Base-by-base conservation (phyloP, 2,113 vertebrate genomes). In the Archocentrus centrarchus region DNA sequence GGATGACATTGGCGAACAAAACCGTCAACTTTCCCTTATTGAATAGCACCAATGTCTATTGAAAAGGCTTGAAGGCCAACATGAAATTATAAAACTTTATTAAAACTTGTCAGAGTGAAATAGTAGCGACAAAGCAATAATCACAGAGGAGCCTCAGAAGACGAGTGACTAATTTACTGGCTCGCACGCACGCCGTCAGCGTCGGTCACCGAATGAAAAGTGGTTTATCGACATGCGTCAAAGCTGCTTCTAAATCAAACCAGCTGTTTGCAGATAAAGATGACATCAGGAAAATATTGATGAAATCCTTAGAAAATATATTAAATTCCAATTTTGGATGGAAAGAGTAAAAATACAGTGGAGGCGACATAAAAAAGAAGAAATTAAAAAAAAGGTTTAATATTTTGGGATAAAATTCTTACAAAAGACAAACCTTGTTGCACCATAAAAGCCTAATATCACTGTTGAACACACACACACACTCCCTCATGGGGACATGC, bases 61-160 rank as follows among this genome's bases (percentile, higher is more conserved):
- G 81, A 94, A 93, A 91, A 91, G 88, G 89, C 87, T 88, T 90
- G 75, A 89, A 90, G 89, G 92, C 87, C 89, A 61, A 85, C 77
- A 30, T 59, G 89, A 94, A 91, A 93, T 92, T 91, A 93, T 88
- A 94, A 94, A 94, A 94, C 86, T 93, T 92, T 94, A 94, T 94
- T 94, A 85, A 92, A 91, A 92, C 59, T 87, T 89, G 75, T 82
- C 30, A 53, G 62, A 92, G 91, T 90, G 81, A 92, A 91, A 92
- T 75, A 89, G 88, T 81, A 84, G 89, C 89, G 91, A 91, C 88
- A 92, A 90, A 92, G 83, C 88, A 93, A 81, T 89, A 75, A 86
- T 92, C 86, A 93, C 91, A 93, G 60, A 87, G 85, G 39, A 91
- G 87, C 88, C 91, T 32, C 68, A 14, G 68, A 73, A 73, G 68